These are phyloP conservation scores for Barnardius zonarius DNA, from an alignment of 2,113 vertebrate genomes.

Conservation along the genomic window DNA sequence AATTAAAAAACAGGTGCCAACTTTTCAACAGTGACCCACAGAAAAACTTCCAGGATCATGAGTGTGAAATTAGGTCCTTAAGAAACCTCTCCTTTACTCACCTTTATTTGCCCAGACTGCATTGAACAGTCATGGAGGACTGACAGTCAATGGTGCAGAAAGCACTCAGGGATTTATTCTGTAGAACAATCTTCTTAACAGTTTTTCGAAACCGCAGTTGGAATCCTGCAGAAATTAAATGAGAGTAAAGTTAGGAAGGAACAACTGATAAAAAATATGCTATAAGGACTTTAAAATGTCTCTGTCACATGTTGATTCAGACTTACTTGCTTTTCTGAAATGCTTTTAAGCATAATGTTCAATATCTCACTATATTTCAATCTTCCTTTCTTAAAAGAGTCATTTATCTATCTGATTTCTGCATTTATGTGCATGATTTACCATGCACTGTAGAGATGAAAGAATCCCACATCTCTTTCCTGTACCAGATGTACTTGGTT, in stretches of 20 bases:
- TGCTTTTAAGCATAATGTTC: background rate
- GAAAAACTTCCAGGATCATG: background rate
- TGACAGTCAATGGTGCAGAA: slow-evolving; percentile 80
- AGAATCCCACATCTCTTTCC: background rate
- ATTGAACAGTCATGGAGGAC: slow-evolving; percentile 73
- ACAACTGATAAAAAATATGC: background rate
- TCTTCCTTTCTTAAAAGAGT: background rate
- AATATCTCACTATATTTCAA: background rate
- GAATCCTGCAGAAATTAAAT: background rate
- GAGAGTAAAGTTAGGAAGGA: background rate
- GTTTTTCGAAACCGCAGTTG: background rate
- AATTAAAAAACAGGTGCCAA: background rate
- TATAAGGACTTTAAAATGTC: background rate
- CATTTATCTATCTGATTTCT: background rate
- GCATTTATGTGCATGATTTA: background rate
- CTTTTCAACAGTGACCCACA: background rate
- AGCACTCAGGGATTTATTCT: slow-evolving; percentile 70
- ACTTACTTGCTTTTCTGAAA: background rate
- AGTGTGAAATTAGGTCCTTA: background rate
- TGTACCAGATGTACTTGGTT: background rate
- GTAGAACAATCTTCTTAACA: slow-evolving; percentile 10
- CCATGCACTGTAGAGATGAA: background rate
- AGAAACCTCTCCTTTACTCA: background rate
- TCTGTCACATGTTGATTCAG: background rate
- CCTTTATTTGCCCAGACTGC: background rate